Evolutionary conservation across 2,113 vertebrate genomes (phyloP).

Genomic region (Nicator chloris): DNA sequence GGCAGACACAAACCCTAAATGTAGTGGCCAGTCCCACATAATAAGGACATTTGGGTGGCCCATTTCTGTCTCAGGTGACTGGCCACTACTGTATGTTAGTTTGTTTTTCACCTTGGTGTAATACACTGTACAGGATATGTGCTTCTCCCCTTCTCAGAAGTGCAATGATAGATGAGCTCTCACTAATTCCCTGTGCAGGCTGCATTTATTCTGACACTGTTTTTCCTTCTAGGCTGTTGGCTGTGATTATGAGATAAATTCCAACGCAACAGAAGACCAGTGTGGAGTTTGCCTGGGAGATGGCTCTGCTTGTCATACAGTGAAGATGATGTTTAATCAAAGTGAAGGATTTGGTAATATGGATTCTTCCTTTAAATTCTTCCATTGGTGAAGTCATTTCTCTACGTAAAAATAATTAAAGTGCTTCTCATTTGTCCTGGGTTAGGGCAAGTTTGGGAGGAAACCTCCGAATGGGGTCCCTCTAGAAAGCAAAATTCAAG

Average conservation of each 20-base stretch:
- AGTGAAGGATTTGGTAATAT: slow-evolving; percentile 88
- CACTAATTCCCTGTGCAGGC: not conserved
- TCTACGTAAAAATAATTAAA: not conserved
- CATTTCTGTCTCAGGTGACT: not conserved
- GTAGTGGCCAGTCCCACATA: not conserved
- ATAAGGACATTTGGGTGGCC: not conserved
- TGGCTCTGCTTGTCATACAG: slow-evolving; percentile 85
- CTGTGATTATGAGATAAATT: slow-evolving; percentile 95
- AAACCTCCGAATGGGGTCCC: not conserved
- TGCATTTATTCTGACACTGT: not conserved
- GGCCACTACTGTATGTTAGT: not conserved
- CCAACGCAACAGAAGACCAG: slow-evolving; percentile 89
- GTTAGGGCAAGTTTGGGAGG: not conserved
- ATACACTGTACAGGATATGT: not conserved
- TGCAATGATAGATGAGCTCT: not conserved
- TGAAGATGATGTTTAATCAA: slow-evolving; percentile 84
- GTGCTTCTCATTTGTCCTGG: not conserved
- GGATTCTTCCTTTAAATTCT: not conserved
- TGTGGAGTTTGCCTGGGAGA: slow-evolving; percentile 95
- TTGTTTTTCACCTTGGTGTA: not conserved
- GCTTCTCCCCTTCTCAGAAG: not conserved
- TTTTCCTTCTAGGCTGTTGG: slow-evolving; percentile 81
- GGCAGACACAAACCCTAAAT: not conserved
- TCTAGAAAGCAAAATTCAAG: not conserved
- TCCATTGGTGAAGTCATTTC: not conserved